These are phyloP conservation scores for Drosophila kanapiae DNA, from an alignment of 1,140 invertebrate genomes.

Conservation along the genomic window DNA sequence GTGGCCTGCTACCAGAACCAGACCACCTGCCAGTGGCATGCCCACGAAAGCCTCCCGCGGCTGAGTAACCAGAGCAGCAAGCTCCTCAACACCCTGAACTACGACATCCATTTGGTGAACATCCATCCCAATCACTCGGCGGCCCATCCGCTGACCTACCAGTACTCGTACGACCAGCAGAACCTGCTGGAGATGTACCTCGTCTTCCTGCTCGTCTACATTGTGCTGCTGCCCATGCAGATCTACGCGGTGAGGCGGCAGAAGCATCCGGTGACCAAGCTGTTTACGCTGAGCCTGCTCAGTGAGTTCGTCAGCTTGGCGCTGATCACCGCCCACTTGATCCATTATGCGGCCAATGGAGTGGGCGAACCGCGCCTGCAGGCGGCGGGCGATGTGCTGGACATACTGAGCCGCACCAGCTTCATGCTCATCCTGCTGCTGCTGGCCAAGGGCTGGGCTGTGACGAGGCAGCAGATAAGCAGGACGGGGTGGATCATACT, in stretches of 20 bases:
- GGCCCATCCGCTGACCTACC: constrained; percentile 95
- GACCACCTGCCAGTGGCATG: constrained; percentile 93
- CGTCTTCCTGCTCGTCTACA: constrained; percentile 94
- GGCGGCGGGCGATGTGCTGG: constrained; percentile 95
- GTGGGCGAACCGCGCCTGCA: constrained; percentile 92
- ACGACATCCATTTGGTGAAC: constrained; percentile 98
- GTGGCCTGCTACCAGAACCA: constrained; percentile 95
- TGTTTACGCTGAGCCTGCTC: constrained; percentile 94
- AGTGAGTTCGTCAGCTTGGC: constrained; percentile 94
- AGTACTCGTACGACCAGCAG: constrained; percentile 98
- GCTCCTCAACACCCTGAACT: constrained; percentile 88
- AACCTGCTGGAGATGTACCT: constrained; percentile 97
- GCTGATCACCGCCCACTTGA: constrained; percentile 94
- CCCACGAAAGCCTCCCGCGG: constrained; percentile 86
- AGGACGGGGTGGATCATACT: constrained; percentile 90
- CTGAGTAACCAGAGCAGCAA: constrained; percentile 66
- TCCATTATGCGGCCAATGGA: constrained; percentile 96
- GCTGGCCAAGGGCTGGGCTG: constrained; percentile 98
- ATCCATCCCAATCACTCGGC: constrained; percentile 95
- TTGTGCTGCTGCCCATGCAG: constrained; percentile 94
- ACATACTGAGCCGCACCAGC: constrained; percentile 95
- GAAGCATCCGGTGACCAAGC: constrained; percentile 95
- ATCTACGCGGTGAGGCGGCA: constrained; percentile 94
- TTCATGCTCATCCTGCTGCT: constrained; percentile 98
- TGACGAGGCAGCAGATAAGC: constrained; percentile 94